Evolutionary conservation across 2,888 invertebrate genomes (phyloP).

Genomic region (Bedellia somnulentella): DNA sequence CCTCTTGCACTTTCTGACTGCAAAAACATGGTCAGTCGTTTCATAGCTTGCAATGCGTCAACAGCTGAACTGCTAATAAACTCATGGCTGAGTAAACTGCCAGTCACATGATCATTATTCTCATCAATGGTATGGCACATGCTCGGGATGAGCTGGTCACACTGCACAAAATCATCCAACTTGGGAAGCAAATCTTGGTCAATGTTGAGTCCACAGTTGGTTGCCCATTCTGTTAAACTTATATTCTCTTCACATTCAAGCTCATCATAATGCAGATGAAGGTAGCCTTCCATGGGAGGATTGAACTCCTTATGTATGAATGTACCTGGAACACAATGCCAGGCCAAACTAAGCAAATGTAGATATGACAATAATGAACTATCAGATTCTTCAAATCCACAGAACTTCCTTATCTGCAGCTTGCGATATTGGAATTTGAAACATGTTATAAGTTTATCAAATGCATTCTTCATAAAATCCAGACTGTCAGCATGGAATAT

Average conservation of each 20-base stretch:
- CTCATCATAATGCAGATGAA: conserved; percentile 9
- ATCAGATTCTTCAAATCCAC: conserved; percentile 12
- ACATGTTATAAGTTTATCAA: conserved; percentile 17
- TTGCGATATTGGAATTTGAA: conserved; percentile 22
- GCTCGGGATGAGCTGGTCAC: conserved; percentile 14
- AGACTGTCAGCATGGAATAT: conserved; percentile 13
- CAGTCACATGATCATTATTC: background rate
- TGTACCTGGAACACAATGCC: conserved; percentile 17
- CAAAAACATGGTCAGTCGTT: conserved; percentile 19
- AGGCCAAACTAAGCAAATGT: conserved; percentile 19
- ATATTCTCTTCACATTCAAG: conserved; percentile 12
- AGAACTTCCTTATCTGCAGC: conserved; percentile 18
- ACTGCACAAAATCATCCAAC: conserved; percentile 18
- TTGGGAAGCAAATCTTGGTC: conserved; percentile 12
- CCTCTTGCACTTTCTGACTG: conserved; percentile 17
- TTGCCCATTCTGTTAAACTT: conserved; percentile 19
- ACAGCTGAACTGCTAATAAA: conserved; percentile 13
- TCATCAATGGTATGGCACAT: background rate
- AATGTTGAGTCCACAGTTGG: conserved; percentile 15
- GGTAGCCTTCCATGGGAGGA: conserved; percentile 15
- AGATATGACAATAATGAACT: conserved; percentile 15
- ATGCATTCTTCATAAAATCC: conserved; percentile 14
- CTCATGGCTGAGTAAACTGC: background rate
- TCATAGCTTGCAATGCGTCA: conserved; percentile 22
- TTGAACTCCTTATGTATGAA: conserved; percentile 15